Conservation (phyloP, 2,797 vertebrate genomes). For the Valencia hispanica region DNA sequence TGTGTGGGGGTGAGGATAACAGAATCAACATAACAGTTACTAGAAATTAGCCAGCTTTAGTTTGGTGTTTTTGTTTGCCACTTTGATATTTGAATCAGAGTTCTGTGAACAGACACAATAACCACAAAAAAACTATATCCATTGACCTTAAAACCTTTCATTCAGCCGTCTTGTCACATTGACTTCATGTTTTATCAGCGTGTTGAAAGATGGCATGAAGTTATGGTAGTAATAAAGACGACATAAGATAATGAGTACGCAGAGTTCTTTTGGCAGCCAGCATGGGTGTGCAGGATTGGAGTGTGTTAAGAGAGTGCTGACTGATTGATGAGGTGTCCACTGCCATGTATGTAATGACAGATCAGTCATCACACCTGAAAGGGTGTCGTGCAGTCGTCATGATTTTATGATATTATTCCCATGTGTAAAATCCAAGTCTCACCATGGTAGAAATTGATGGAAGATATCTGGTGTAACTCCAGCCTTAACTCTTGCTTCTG, state of each 20-base stretch:
- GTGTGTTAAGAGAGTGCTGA: slow-evolving; percentile 26
- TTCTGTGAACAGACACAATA: background rate
- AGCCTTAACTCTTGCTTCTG: background rate
- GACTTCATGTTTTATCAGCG: background rate
- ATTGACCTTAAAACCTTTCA: background rate
- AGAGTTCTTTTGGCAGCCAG: slow-evolving; percentile 18
- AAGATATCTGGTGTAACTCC: slow-evolving; percentile 19
- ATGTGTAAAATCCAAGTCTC: slow-evolving; percentile 25
- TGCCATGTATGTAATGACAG: slow-evolving; percentile 42
- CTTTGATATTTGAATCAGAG: background rate
- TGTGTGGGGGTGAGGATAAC: slow-evolving; percentile 4
- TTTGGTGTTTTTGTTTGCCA: background rate
- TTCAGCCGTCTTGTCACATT: slow-evolving; percentile 4
- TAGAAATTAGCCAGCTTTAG: background rate
- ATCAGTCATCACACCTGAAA: slow-evolving; percentile 52
- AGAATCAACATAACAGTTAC: background rate
- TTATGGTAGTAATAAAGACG: slow-evolving; percentile 20
- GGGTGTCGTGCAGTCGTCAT: slow-evolving; percentile 49
- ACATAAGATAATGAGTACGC: slow-evolving; percentile 6
- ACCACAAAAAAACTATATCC: background rate
- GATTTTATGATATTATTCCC: slow-evolving; percentile 34
- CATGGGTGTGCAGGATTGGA: slow-evolving; percentile 33
- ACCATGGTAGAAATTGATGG: slow-evolving; percentile 7
- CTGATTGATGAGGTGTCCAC: slow-evolving; percentile 50
- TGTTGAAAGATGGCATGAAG: slow-evolving; percentile 11